Percentiles rank a stretch among this genome's conserved stretches.
Conservation (phyloP, 37 sponge, comb jelly and placozoan genomes). For the Mnemiopsis leidyi region DNA sequence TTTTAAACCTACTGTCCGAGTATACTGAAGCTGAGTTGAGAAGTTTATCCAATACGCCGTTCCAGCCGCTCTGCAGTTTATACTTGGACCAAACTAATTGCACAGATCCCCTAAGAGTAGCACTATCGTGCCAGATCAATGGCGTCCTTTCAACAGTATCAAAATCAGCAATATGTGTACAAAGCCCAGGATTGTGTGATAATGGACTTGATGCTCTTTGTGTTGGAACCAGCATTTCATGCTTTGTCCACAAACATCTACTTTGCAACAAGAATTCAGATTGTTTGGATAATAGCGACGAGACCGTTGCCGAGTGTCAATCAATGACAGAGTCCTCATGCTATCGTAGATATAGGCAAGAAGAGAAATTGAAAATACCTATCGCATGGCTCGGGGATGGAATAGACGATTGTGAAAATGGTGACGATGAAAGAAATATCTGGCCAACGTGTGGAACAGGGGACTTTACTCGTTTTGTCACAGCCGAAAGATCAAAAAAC, state of each 20-base stretch:
- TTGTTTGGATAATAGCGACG: neutral
- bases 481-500: neutral
- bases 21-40: too few relatives aligned
- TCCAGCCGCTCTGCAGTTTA: neutral
- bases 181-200: neutral
- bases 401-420: neutral
- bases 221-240: neutral
- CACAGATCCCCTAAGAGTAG: neutral
- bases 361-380: neutral
- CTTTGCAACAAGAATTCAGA: neutral
- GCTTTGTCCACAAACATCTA: neutral
- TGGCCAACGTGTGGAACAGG: neutral
- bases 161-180: neutral
- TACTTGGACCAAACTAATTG: neutral
- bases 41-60: neutral
- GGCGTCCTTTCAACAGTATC: neutral
- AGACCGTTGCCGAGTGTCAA: neutral
- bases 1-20: too few relatives aligned
- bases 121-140: neutral
- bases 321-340: neutral
- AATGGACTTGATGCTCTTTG: neutral
- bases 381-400: neutral
- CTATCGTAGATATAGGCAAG: neutral
- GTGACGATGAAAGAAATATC: neutral
- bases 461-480: neutral